Base-by-base conservation (phyloP, 2,888 invertebrate genomes). In the Phengaris arion region DNA sequence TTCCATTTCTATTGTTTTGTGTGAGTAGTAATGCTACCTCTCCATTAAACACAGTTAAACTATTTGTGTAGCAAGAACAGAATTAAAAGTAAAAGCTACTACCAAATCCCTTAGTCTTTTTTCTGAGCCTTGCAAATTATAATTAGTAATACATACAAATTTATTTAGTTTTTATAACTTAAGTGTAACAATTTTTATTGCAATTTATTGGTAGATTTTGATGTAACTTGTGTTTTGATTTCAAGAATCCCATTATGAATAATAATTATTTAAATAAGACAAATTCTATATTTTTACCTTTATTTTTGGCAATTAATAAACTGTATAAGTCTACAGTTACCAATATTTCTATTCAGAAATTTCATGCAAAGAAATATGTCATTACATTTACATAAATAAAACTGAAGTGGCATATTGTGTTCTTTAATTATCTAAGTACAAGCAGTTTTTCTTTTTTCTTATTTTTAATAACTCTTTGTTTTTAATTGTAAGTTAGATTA, bases 401-500 rank as follows among this genome's bases (percentile, higher is more conserved):
- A 68, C 68, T 35, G 15, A 64, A 54, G 54, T 54, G 54, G 72
- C 72, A 54, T 75, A 72, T 72, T 72, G 76, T 77, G 70, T 77
- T n/a, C 45, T 77, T 72, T 35, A 72, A n/a, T 22, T 54, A n/a
- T 54, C 68, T 73, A 68, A 70, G 70, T 74, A 72, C 46, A 52
- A 48, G 74, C 22, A 64, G 74, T 70, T 57, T 72, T 69, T 69
- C 46, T 22, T 64, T 64, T 69, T 69, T 69, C 69, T 69, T 48
- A 48, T 69, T 69, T 72, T 72, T 72, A 9, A 72, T 72, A 72
- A 72, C 48, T 77, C 74, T 78, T 76, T 77, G 74, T 75, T 74
- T 74, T 76, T 75, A 76, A 72, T 75, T 75, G n/a, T 77, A 76
- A 77, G 77, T 73, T 77, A 76, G 59, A 74, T 54, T 79, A 78